Evolutionary conservation across 2,888 invertebrate species (phyloP).

Genomic region (Lucinisca nassula): DNA sequence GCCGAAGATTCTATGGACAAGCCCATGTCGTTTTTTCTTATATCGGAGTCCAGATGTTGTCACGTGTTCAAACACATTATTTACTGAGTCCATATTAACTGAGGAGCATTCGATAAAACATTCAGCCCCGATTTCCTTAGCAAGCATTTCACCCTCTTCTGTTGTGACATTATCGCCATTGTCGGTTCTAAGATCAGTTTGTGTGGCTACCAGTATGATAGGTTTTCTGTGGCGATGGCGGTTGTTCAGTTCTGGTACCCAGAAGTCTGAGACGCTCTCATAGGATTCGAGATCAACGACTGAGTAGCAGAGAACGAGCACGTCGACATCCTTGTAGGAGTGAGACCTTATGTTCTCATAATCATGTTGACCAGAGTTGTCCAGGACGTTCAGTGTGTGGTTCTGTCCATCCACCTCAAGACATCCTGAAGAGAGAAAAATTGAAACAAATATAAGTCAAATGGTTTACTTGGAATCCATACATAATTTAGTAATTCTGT

Average conservation of each 20-base stretch:
- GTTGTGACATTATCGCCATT: slow-evolving; percentile 46
- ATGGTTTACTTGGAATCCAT: no score
- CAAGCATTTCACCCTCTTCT: slow-evolving; percentile 76
- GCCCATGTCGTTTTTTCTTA: slow-evolving; percentile 69
- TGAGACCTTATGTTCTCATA: slow-evolving; percentile 75
- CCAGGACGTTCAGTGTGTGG: slow-evolving; percentile 77
- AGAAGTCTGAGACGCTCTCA: slow-evolving; percentile 77
- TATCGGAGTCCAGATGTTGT: slow-evolving; percentile 76
- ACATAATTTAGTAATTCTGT: no score
- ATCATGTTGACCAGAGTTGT: slow-evolving; percentile 81
- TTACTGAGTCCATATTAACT: slow-evolving; percentile 73
- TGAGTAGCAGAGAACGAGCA: slow-evolving; percentile 80
- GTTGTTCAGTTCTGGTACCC: slow-evolving; percentile 79
- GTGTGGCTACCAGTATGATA: slow-evolving; percentile 81
- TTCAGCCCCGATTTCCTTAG: slow-evolving; percentile 79
- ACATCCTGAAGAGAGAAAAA: slow-evolving; percentile 71
- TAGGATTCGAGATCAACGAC: slow-evolving; percentile 79
- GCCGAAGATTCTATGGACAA: slow-evolving; percentile 72
- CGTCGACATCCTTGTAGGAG: slow-evolving; percentile 79
- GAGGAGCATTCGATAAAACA: slow-evolving; percentile 79
- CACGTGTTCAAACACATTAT: slow-evolving; percentile 78
- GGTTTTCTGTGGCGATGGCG: slow-evolving; percentile 74
- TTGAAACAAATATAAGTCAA: not conserved
- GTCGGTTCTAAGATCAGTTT: slow-evolving; percentile 75
- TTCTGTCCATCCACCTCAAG: slow-evolving; percentile 78